Base-by-base conservation (phyloP, 2,797 vertebrate genomes). In the Bradypodion ventrale region DNA sequence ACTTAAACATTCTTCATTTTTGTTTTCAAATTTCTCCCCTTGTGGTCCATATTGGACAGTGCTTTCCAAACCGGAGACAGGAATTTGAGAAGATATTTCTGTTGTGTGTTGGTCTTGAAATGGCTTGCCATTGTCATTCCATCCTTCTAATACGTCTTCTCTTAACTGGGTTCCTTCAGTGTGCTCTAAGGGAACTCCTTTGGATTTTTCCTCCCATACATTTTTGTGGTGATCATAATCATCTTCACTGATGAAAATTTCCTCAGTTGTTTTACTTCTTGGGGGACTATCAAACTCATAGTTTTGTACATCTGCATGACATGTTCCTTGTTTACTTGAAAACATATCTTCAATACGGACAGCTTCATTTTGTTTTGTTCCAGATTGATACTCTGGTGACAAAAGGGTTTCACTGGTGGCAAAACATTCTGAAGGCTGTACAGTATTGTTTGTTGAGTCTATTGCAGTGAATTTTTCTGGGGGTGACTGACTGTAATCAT, bases 101-200 rank as follows among this genome's bases (percentile, higher is more conserved):
- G 1, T 81, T 7, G 32, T 83, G 52, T 75, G 83, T 63, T 80
- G 87, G 66, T 82, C 75, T 0, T 40, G 69, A 86, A 92, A 90
- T 89, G 93, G 92, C 86, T 96, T 96, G 87, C 93, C 93, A 81
- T 95, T 96, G 83, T 94, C 87, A 91, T 96, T 95, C 84, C 95
- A 68, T 0, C 37, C 82, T 83, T 91, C 92, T 78, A 86, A 75
- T 83, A 56, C 37, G 42, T 49, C 1, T 27, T 23, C 7, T n/a
- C 85, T 78, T 86, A 93, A 89, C 80, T 90, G 87, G 52, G 75
- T 1, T 44, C 87, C 89, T 90, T 94, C 89, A 80, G 85, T 87
- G 63, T 72, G 78, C 69, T 83, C 49, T 63, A 80, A 68, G 49
- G 49, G 72, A 89, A 89, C 8, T 60, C 72, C 46, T 92, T 92